Percentiles rank a stretch among this genome's conserved stretches.
Evolutionary conservation across 2,797 vertebrate species (phyloP).

Genomic region (Siniperca obscura): DNA sequence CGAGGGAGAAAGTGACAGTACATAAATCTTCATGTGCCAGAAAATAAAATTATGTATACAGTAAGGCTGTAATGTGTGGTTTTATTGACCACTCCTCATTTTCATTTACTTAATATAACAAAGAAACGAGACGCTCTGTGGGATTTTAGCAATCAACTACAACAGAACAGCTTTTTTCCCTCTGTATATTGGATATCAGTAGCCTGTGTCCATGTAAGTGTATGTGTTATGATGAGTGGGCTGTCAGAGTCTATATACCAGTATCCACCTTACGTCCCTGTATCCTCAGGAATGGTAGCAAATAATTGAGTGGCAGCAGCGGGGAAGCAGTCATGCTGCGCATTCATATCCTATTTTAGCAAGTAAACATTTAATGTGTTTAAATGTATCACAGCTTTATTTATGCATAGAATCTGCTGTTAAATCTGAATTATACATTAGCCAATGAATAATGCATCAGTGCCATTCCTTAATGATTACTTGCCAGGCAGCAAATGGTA

Average conservation of each 20-base stretch:
- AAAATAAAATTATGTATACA: slow-evolving; percentile 27
- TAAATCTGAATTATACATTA: slow-evolving; percentile 89
- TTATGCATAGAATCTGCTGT: slow-evolving; percentile 90
- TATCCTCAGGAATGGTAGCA: slow-evolving; percentile 53
- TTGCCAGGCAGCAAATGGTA: slow-evolving; percentile 82
- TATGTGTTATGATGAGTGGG: slow-evolving; percentile 46
- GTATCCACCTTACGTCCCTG: slow-evolving; percentile 29
- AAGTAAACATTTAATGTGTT: slow-evolving; percentile 87
- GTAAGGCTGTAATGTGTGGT: slow-evolving; percentile 29
- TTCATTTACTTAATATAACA: slow-evolving; percentile 31
- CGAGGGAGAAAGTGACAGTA: slow-evolving; percentile 30
- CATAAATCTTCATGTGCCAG: slow-evolving; percentile 39
- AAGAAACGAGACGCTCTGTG: slow-evolving; percentile 15
- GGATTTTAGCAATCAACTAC: slow-evolving; percentile 12
- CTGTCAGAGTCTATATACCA: slow-evolving; percentile 43
- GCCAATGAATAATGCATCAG: slow-evolving; percentile 86
- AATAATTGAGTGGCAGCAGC: slow-evolving; percentile 65
- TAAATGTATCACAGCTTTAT: slow-evolving; percentile 86
- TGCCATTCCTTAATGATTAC: slow-evolving; percentile 86
- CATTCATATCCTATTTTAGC: slow-evolving; percentile 82
- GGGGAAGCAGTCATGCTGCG: slow-evolving; percentile 57
- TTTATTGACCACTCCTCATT: slow-evolving; percentile 39
- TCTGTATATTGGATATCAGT: slow-evolving; percentile 22
- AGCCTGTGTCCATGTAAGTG: slow-evolving; percentile 27
- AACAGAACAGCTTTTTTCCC: background rate